These are phyloP conservation scores for Chanos chanos DNA, from an alignment of 2,797 vertebrate species.

Conservation along the genomic window DNA sequence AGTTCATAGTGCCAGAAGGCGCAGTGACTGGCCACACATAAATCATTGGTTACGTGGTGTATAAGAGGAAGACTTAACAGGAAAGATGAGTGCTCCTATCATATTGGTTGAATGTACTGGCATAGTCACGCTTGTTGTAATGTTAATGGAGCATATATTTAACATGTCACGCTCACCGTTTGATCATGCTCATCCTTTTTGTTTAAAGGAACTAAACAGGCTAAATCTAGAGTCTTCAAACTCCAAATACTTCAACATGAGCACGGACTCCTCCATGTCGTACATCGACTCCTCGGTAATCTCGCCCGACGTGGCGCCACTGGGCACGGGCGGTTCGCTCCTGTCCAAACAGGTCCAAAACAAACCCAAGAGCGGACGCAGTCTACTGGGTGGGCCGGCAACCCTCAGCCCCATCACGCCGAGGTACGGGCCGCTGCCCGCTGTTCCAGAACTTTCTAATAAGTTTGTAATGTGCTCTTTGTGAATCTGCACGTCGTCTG, in stretches of 20 bases:
- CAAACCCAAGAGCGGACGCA: conserved; percentile 93
- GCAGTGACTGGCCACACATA: too few species aligned
- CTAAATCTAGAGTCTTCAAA: conserved; percentile 97
- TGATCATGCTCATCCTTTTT: neutral
- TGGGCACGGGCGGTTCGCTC: conserved; percentile 84
- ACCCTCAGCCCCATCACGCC: conserved; percentile 92
- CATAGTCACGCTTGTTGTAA: too few species aligned
- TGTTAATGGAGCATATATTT: too few species aligned
- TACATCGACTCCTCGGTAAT: conserved; percentile 95
- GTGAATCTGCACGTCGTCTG: too few species aligned
- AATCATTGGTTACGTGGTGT: too few species aligned
- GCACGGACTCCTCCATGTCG: conserved; percentile 89
- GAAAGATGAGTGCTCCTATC: too few species aligned
- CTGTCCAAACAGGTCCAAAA: conserved; percentile 91
- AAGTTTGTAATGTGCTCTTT: too few species aligned
- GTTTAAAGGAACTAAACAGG: conserved; percentile 87
- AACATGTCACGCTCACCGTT: neutral
- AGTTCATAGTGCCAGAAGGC: too few species aligned
- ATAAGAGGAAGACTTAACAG: too few species aligned
- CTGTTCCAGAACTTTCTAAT: too few species aligned
- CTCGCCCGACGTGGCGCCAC: conserved; percentile 84
- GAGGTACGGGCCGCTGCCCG: conserved; percentile 68
- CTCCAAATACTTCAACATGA: conserved; percentile 83
- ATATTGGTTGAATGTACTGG: too few species aligned
- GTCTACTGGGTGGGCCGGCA: conserved; percentile 88